Evolutionary conservation across 2,797 vertebrate genomes (phyloP), one percentile per base, ranked within the genome.

Genomic region (Anas capensis): DNA sequence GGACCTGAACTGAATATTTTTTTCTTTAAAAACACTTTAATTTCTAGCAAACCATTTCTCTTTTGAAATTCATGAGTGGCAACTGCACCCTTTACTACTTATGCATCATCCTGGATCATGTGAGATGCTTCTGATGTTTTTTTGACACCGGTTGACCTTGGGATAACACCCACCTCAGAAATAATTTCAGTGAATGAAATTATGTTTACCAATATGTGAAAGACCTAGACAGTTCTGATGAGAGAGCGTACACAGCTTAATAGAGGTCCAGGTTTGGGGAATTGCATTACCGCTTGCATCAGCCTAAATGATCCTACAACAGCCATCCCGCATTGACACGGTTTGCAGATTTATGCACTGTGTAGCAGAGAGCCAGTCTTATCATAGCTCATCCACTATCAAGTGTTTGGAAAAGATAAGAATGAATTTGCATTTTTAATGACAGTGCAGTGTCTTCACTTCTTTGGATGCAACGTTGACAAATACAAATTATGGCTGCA

Each of bases 391-490:
- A 97, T 96, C 97, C 97, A 96, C 97, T 97, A 98, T 98, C 98
- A 98, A 97, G 97, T 98, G 98, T 97, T 98, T 97, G 94, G 96
- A 98, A 96, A 98, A 98, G 98, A 98, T 98, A 98, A 98, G 98
- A 97, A 97, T 93, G 93, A 89, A 98, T 98, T 98, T 98, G 93
- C 97, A 98, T 96, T 96, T 96, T 95, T 96, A 97, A 96, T 97
- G 91, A 96, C 56, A 38, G 90, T 76, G 95, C 82, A 54, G 82
- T 89, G 72, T 95, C 95, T 96, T 93, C 77, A 87, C 84, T 93
- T 94, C 78, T 96, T 81, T 89, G 68, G 85, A 97, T 80, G 82
- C 57, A 72, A 53, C 69, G 86, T 11, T 60, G 85, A 94, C 42
- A 91, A 93, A 94, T 84, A 96, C 84, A 96, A 93, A 96, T 93